Conservation (phyloP, 1,140 invertebrate species). For the Drosophila athabasca region DNA sequence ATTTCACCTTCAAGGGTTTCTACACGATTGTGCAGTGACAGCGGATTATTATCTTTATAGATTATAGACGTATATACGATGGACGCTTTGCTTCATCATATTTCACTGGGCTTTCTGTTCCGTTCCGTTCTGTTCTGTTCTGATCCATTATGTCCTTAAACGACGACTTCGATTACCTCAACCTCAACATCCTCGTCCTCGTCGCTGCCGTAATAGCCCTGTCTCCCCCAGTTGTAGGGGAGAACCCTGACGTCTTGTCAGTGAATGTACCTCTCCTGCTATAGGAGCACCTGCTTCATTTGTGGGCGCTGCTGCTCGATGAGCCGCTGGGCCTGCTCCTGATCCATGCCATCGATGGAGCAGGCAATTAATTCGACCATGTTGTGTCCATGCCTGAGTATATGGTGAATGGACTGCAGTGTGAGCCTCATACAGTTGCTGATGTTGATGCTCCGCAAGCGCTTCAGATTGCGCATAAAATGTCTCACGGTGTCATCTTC, state of each 20-base stretch:
- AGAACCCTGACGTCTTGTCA: constrained; percentile 51
- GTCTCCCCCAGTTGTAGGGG: constrained; percentile 41
- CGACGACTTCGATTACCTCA: constrained; percentile 54
- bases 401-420: constrained; percentile 50
- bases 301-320: constrained; percentile 39
- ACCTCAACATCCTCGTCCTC: constrained; percentile 37
- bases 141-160: constrained; percentile 11
- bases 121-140: too few relatives aligned
- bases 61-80: constrained; percentile 21
- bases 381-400: constrained; percentile 44
- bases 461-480: constrained; percentile 43
- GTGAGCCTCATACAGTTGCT: constrained; percentile 66
- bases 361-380: constrained; percentile 62
- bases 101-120: constrained; percentile 14
- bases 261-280: constrained; percentile 74
- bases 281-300: constrained; percentile 65
- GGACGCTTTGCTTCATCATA: constrained; percentile 38
- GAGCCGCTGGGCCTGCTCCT: constrained; percentile 48
- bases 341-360: constrained; percentile 62
- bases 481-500: constrained; percentile 57
- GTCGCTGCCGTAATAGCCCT: constrained; percentile 34
- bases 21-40: constrained; percentile 25
- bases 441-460: constrained; percentile 57
- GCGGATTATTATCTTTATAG: constrained; percentile 3
- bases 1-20: constrained; percentile 54